Evolutionary conservation across 1,140 invertebrate species (phyloP).

Genomic region (Tyrophagus putrescentiae): DNA sequence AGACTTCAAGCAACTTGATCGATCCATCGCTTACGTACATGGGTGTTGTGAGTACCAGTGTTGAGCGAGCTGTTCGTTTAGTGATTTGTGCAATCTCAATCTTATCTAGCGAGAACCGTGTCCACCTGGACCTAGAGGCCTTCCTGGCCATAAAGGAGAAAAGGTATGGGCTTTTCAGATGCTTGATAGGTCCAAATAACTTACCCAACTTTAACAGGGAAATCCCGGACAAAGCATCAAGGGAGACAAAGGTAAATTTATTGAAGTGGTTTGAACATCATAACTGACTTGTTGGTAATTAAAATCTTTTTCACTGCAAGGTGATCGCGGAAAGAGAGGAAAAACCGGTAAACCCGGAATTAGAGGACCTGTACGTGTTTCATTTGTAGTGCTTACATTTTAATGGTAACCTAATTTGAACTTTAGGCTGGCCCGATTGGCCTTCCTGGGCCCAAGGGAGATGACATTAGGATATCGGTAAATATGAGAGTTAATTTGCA

Average conservation of each 20-base stretch:
- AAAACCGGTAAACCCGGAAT: conserved; percentile 25
- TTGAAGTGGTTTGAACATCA: no score
- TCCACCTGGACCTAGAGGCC: conserved; percentile 23
- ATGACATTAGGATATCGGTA: conserved; percentile 8
- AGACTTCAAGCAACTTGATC: not conserved
- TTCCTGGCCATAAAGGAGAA: conserved; percentile 9
- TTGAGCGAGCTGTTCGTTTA: not conserved
- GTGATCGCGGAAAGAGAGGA: conserved; percentile 25
- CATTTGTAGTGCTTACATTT: no score
- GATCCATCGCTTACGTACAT: not conserved
- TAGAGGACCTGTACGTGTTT: no score
- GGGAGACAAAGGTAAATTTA: conserved; percentile 26
- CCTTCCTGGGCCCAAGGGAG: conserved; percentile 6
- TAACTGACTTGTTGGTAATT: no score
- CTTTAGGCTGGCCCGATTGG: conserved; percentile 24
- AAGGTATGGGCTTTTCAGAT: not conserved
- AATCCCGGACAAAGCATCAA: conserved; percentile 22
- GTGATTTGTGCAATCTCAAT: conserved; percentile 16
- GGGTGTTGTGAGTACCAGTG: not conserved
- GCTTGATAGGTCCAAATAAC: not conserved
- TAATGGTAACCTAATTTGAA: no score
- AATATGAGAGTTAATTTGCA: not conserved
- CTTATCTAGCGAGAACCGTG: conserved; percentile 22
- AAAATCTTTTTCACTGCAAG: no score
- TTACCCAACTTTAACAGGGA: not conserved